Evolutionary conservation across 2,113 vertebrate species (phyloP).

Genomic region (Solea senegalensis): DNA sequence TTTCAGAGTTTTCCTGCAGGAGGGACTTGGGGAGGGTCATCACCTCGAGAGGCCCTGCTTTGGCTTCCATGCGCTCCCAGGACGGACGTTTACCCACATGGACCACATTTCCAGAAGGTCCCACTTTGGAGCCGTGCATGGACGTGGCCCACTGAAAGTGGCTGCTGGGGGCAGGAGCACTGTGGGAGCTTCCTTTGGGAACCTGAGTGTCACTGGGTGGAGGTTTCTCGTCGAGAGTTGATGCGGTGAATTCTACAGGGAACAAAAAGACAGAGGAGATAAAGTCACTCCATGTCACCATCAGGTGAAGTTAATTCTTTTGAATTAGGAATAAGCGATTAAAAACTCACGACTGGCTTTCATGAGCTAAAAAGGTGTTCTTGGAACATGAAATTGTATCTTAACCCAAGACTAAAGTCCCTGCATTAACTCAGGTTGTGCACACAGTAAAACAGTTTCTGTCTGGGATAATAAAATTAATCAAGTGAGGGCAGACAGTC

Average conservation of each 20-base stretch:
- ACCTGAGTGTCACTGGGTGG: slow-evolving; percentile 48
- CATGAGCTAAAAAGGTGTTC: slow-evolving; percentile 20
- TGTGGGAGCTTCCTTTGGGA: slow-evolving; percentile 40
- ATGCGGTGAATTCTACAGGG: slow-evolving; percentile 62
- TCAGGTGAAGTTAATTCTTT: slow-evolving; percentile 62
- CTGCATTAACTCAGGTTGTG: background rate
- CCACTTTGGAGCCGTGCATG: slow-evolving; percentile 46
- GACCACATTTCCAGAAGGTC: slow-evolving; percentile 39
- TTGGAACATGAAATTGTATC: slow-evolving; percentile 3
- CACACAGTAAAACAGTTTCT: background rate
- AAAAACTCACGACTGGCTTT: slow-evolving; percentile 55
- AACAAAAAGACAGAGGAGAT: slow-evolving; percentile 60
- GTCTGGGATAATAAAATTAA: background rate
- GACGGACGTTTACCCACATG: slow-evolving; percentile 42
- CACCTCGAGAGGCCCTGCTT: slow-evolving; percentile 75
- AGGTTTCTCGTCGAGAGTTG: slow-evolving; percentile 44
- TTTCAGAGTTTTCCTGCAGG: slow-evolving; percentile 73
- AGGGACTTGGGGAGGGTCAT: slow-evolving; percentile 70
- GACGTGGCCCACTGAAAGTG: slow-evolving; percentile 70
- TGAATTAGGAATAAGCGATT: slow-evolving; percentile 66
- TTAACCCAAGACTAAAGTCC: background rate
- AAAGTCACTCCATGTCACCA: slow-evolving; percentile 57
- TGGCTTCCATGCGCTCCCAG: slow-evolving; percentile 77
- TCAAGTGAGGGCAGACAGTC: background rate
- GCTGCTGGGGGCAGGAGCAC: slow-evolving; percentile 42